Percentiles rank a stretch among this genome's conserved stretches.
Conservation (phyloP, 92 coral and sea anemone species). For the Anthopleura xanthogrammica region DNA sequence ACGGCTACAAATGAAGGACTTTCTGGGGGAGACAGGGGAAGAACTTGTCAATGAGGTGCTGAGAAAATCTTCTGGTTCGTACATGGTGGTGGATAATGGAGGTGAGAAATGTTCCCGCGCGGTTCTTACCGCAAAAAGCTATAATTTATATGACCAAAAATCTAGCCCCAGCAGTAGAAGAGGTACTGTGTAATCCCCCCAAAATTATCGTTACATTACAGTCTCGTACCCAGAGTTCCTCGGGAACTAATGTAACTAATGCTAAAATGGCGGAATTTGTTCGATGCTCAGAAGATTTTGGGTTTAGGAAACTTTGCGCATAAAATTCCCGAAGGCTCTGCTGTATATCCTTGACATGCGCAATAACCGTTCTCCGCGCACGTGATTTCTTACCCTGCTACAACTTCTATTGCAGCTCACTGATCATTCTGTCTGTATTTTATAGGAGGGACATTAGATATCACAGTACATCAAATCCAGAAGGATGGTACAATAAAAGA, state of each 20-base stretch:
- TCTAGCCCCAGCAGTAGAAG: no score
- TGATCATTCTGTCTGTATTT: neutral
- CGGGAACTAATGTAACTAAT: no score
- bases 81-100: slow-evolving; percentile 74
- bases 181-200: no score
- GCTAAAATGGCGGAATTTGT: no score
- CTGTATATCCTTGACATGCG: neutral
- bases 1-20: slow-evolving; percentile 50
- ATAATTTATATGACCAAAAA: no score
- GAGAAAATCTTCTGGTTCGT: slow-evolving; percentile 40
- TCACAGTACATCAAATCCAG: slow-evolving; percentile 56
- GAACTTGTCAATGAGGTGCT: slow-evolving; percentile 43
- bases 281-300: no score
- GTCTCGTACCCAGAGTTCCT: no score
- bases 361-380: neutral
- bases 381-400: neutral
- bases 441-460: slow-evolving; percentile 59
- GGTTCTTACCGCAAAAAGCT: neutral
- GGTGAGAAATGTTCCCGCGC: slow-evolving; percentile 25
- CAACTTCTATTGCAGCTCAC: neutral
- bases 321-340: no score
- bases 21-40: slow-evolving; percentile 52
- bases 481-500: slow-evolving; percentile 51
- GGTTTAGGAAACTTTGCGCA: no score
- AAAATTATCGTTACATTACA: no score